phyloP scores from a whole-genome alignment of 2,797 vertebrate genomes.

The Heteromormyrus szaboi region DNA sequence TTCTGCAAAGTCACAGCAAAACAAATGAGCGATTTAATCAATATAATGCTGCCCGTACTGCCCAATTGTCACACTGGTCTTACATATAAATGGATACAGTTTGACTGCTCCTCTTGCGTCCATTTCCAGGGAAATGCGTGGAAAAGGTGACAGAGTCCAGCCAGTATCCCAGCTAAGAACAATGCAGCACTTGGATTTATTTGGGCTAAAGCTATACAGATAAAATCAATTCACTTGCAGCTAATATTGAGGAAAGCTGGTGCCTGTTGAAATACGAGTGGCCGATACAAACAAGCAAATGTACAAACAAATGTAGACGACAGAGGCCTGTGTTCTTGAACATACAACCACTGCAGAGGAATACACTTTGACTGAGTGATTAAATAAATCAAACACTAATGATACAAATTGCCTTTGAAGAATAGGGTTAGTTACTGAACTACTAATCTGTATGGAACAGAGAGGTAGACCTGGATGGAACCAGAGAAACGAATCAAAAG shows the following conservation, averaged over 20 bases:
- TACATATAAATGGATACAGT: conserved; percentile 46
- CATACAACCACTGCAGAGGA: not conserved
- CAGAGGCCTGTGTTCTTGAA: conserved; percentile 23
- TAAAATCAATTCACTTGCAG: conserved; percentile 35
- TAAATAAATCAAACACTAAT: conserved; percentile 37
- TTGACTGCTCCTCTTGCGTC: conserved; percentile 28
- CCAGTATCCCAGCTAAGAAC: not conserved
- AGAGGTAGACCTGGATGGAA: not conserved
- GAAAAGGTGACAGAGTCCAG: not conserved
- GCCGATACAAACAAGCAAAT: conserved; percentile 18
- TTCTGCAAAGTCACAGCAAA: conserved; percentile 54
- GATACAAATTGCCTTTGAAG: conserved; percentile 29
- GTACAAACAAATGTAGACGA: conserved; percentile 22
- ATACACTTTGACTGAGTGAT: conserved; percentile 13
- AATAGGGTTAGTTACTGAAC: conserved; percentile 19
- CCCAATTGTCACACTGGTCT: conserved; percentile 48
- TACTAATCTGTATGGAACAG: not conserved
- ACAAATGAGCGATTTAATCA: conserved; percentile 49
- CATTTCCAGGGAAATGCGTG: conserved; percentile 13
- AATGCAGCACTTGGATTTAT: conserved; percentile 10
- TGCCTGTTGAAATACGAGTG: conserved; percentile 21
- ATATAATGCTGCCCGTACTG: conserved; percentile 49
- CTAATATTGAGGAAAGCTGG: conserved; percentile 21
- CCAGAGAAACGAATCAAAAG: not conserved
- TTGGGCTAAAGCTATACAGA: conserved; percentile 21